Percentiles rank a stretch among this genome's conserved stretches.
Evolutionary conservation across 37 sponge, comb jelly and placozoan genomes (phyloP).

Genomic region (Amphimedon queenslandica): DNA sequence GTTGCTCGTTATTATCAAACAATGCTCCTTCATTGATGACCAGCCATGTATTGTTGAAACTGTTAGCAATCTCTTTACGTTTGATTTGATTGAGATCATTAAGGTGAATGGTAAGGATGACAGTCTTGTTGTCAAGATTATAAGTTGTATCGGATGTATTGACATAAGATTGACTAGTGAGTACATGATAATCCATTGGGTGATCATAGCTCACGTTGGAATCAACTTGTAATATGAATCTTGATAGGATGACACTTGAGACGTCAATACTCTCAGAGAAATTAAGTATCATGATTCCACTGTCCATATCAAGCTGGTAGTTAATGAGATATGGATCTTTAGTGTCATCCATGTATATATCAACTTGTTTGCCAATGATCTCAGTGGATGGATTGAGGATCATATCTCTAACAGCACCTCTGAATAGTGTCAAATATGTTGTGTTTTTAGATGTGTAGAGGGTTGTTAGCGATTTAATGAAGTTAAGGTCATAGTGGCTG

Average conservation of each 20-base stretch:
- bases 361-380: constrained; percentile 25
- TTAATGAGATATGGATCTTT: constrained; percentile 56
- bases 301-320: constrained; percentile 79
- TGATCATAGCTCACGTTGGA: constrained; percentile 61
- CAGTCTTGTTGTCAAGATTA: constrained; percentile 75
- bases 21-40: constrained; percentile 59
- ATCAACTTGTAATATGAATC: constrained; percentile 58
- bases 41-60: constrained; percentile 68
- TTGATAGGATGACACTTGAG: constrained; percentile 46
- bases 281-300: constrained; percentile 59
- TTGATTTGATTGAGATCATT: constrained; percentile 89
- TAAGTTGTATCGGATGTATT: constrained; percentile 38
- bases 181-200: constrained; percentile 45
- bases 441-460: constrained; percentile 54
- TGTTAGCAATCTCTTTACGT: constrained; percentile 64
- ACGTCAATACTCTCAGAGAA: constrained; percentile 90
- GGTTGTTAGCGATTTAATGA: constrained; percentile 63
- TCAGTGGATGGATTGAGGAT: constrained; percentile 71
- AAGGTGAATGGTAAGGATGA: constrained; percentile 57
- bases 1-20: constrained; percentile 63
- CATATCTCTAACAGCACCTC: constrained; percentile 79
- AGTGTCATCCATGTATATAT: constrained; percentile 60
- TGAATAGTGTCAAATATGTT: constrained; percentile 49
- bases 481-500: constrained; percentile 66
- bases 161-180: constrained; percentile 42